Evolutionary conservation across 2,797 vertebrate genomes (phyloP), one percentile per base, ranked within the genome.

Genomic region (Melanotaenia trifasciata): DNA sequence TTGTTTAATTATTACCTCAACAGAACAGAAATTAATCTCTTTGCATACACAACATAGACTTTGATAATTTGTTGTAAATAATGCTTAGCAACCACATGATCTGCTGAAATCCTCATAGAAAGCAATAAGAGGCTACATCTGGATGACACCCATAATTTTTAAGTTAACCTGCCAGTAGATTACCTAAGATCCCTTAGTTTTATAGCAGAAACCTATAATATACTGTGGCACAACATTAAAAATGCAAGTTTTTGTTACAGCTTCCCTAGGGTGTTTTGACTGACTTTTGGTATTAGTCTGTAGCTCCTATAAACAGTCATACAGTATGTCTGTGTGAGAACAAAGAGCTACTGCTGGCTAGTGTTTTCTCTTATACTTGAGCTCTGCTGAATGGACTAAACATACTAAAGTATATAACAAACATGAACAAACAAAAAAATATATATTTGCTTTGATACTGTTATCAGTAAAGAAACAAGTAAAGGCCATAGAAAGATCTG

Each of bases 341-440:
- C 79, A 81, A 80, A 76, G 33, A 36, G 35, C 9, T 36, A 28
- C 26, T 36, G 35, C 26, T 36, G 35, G 9, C 35, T 36, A 38
- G 76, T 32, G 59, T 76, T 86, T 85, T 57, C 57, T 71, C 75
- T 70, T 75, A 59, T 80, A 58, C 65, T 60, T 63, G 60, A 70
- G 65, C 62, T 67, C 70, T 65, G 51, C 67, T 84, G 79, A 84
- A 84, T 71, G 33, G 28, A 70, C 61, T 70, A 40, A 77, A 53
- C 54, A 69, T 32, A 70, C 33, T 47, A 47, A 63, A 67, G 58
- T 75, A 78, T 51, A 83, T 81, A 69, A 84, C 58, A 70, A 62
- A 64, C 59, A 57, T 71, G 50, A 45, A 66, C 67, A 60, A 1
- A 57, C 56, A 68, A 66, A 26, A 62, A 67, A 5, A 59, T 0